Evolutionary conservation across 2,113 vertebrate genomes (phyloP).

Genomic region (Charina bottae): DNA sequence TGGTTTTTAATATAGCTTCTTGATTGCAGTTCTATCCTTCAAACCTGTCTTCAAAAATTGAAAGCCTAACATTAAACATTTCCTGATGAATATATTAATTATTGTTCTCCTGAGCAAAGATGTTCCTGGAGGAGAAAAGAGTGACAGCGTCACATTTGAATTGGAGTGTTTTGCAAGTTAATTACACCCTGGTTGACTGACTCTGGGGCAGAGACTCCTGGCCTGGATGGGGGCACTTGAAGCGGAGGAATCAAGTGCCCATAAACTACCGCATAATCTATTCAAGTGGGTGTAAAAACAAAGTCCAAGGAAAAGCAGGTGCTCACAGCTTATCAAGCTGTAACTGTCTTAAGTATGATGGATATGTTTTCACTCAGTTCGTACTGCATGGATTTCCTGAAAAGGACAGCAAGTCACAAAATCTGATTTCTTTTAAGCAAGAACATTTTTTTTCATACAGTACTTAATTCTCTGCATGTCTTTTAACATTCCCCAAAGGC

Average conservation of each 20-base stretch:
- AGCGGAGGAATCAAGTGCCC: background rate
- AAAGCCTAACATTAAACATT: constrained; percentile 40
- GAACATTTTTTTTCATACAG: background rate
- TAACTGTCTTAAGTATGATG: background rate
- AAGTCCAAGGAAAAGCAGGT: background rate
- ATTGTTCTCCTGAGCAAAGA: constrained; percentile 20
- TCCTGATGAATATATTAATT: constrained; percentile 37
- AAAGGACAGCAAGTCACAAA: background rate
- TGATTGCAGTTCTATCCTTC: constrained; percentile 29
- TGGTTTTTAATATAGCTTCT: constrained; percentile 32
- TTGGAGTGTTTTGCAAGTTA: constrained; percentile 21
- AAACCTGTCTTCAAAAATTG: constrained; percentile 15
- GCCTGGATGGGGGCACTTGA: background rate
- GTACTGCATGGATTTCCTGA: background rate
- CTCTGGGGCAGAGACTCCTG: background rate
- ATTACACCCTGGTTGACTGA: background rate
- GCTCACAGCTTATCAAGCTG: background rate
- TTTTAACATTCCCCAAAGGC: background rate
- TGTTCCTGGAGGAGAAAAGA: background rate
- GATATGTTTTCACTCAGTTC: background rate
- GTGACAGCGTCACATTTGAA: constrained; percentile 2
- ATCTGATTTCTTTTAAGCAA: background rate
- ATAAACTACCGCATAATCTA: background rate
- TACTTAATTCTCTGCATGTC: background rate
- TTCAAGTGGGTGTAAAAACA: background rate